These are phyloP conservation scores for Pteropus alecto DNA, from an alignment of 2,113 vertebrate species.

Conservation along the genomic window DNA sequence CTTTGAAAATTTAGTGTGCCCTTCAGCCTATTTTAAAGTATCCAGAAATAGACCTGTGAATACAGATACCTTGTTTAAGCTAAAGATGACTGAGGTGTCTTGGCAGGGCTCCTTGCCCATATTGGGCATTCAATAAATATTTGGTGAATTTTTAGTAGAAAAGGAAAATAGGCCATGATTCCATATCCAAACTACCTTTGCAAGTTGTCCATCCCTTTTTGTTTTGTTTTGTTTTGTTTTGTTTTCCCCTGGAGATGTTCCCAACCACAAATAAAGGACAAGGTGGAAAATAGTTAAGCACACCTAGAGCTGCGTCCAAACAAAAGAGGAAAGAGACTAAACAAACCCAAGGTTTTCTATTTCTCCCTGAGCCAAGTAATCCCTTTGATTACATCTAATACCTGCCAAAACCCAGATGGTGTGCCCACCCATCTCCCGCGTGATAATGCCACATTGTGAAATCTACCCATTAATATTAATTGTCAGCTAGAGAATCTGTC, in stretches of 20 bases:
- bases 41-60: constrained; percentile 36
- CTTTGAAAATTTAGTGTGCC: background rate
- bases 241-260: constrained; percentile 69
- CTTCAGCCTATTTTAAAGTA: constrained; percentile 42
- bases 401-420: constrained; percentile 95
- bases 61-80: constrained; percentile 55
- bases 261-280: constrained; percentile 76
- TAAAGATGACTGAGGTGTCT: background rate
- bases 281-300: constrained; percentile 78
- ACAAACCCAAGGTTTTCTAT: constrained; percentile 88
- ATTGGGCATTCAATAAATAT: background rate
- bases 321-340: constrained; percentile 85
- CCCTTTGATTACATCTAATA: constrained; percentile 99
- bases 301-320: constrained; percentile 85
- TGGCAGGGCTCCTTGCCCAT: background rate
- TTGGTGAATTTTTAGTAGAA: background rate
- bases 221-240: background rate
- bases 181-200: background rate
- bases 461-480: constrained; percentile 97
- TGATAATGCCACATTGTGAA: constrained; percentile 97
- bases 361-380: constrained; percentile 95
- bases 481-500: constrained; percentile 92
- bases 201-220: constrained; percentile 20
- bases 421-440: constrained; percentile 96
- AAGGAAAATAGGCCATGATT: background rate